A percentile compares a stretch with the other conserved stretches of the same genome.
These are phyloP conservation scores for Pelochelys cantorii DNA, from an alignment of 2,797 vertebrate species.

Conservation along the genomic window DNA sequence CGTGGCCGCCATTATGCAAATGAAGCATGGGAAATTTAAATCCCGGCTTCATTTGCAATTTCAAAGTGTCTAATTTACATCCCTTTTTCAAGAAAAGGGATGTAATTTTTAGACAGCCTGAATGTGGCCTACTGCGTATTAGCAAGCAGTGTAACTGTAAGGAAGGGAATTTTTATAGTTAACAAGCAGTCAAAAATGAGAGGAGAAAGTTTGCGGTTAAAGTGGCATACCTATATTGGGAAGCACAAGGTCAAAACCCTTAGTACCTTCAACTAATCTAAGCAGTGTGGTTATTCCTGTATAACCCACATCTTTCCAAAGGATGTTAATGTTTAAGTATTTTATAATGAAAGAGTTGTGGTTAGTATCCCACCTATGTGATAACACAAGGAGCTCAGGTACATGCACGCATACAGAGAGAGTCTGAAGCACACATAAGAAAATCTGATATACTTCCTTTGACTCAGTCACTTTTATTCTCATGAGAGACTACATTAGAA, in stretches of 20 bases:
- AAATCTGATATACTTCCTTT: not conserved
- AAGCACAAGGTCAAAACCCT: not conserved
- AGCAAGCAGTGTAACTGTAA: fast-evolving
- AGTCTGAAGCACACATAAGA: not conserved
- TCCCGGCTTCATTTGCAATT: too few species aligned
- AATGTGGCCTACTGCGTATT: too few species aligned
- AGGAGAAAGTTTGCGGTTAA: not conserved
- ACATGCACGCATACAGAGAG: not conserved
- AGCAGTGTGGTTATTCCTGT: not conserved
- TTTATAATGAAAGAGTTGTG: not conserved
- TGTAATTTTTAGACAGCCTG: too few species aligned
- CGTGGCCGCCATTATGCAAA: too few species aligned
- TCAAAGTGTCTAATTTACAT: too few species aligned
- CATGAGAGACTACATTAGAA: not conserved
- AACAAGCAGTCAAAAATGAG: not conserved
- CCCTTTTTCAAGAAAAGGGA: too few species aligned
- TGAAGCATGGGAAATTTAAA: too few species aligned
- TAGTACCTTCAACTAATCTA: not conserved
- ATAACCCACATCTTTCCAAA: not conserved
- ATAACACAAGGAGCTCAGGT: not conserved
- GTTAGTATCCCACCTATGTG: not conserved
- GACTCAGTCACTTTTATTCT: not conserved
- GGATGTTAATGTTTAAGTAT: not conserved
- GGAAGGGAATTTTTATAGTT: not conserved
- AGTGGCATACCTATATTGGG: fast-evolving